phyloP scores from a whole-genome alignment of 2,797 vertebrate genomes.

The Lagorchestes hirsutus region DNA sequence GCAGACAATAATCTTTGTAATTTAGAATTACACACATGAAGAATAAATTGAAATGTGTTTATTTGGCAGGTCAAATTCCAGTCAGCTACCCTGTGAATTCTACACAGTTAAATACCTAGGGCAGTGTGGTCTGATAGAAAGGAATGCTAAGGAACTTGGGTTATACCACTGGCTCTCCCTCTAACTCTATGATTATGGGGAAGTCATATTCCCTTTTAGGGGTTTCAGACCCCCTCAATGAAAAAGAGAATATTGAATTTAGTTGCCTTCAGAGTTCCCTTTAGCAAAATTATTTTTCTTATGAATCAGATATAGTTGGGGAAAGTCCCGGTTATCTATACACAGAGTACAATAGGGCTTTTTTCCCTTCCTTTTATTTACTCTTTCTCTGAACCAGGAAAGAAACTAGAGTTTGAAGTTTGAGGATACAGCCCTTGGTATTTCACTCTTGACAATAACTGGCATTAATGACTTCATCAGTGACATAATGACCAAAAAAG shows the following conservation, averaged over 20 bases:
- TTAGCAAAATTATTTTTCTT: not conserved
- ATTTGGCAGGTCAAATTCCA: not conserved
- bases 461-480: not conserved
- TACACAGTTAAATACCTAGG: not conserved
- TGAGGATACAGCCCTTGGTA: not conserved
- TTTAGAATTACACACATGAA: not conserved
- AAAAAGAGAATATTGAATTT: not conserved
- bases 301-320: slow-evolving; percentile 48
- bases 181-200: not conserved
- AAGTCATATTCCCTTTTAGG: not conserved
- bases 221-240: not conserved
- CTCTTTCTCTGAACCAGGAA: not conserved
- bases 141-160: not conserved
- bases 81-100: not conserved
- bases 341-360: slow-evolving; percentile 23
- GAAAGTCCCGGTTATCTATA: slow-evolving; percentile 21
- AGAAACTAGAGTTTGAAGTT: not conserved
- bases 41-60: not conserved
- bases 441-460: not conserved
- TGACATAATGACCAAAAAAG: not conserved
- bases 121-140: not conserved
- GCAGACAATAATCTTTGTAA: not conserved
- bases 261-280: not conserved
- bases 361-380: slow-evolving; percentile 15
- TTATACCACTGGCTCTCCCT: not conserved